Evolutionary conservation across 2,797 vertebrate species (phyloP).

Genomic region (Lophotriccus pileatus): DNA sequence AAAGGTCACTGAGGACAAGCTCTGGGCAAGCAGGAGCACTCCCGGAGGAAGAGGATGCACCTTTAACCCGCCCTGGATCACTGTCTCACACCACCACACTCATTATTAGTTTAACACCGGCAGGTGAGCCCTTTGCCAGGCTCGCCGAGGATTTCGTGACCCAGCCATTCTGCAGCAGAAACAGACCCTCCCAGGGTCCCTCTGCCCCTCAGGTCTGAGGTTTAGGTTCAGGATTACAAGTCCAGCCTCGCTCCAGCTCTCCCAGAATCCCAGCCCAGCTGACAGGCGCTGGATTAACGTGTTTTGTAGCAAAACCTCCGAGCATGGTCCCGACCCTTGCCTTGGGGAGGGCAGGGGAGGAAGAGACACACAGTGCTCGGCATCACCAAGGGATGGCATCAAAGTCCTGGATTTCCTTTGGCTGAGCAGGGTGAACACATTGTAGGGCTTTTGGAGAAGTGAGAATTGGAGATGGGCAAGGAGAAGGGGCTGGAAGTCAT

Average conservation of each 20-base stretch:
- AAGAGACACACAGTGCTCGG: accelerated
- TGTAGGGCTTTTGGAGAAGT: neutral
- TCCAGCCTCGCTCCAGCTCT: neutral
- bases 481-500: neutral
- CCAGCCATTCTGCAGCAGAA: neutral
- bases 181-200: neutral
- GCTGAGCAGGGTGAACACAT: accelerated
- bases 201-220: neutral
- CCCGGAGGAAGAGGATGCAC: conserved; percentile 57
- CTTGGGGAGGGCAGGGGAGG: neutral
- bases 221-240: neutral
- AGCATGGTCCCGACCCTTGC: neutral
- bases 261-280: neutral
- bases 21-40: conserved; percentile 35
- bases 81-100: conserved; percentile 35
- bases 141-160: neutral
- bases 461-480: neutral
- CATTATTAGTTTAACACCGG: conserved; percentile 68
- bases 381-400: neutral
- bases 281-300: accelerated
- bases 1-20: conserved; percentile 68
- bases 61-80: conserved; percentile 58
- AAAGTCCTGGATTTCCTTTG: neutral
- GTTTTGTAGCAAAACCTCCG: neutral
- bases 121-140: conserved; percentile 58